Base-by-base conservation (phyloP, 2,797 vertebrate species). In the Microctenopoma lineatum region DNA sequence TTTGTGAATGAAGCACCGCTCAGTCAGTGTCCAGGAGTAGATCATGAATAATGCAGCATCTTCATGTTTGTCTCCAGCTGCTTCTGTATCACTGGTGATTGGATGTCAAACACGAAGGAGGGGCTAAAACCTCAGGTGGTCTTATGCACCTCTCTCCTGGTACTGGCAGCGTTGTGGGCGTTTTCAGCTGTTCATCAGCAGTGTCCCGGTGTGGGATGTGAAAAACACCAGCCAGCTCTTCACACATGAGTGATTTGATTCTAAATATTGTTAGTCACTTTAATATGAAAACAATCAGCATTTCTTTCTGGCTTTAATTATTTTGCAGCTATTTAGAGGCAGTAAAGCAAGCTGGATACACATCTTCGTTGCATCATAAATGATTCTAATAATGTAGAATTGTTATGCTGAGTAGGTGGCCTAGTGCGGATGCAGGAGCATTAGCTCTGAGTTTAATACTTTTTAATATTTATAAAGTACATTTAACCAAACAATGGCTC, bases 1-100 rank as follows among this genome's bases (percentile, higher is more conserved):
- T 91, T 87, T 91, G 86, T 92, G 89, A 91, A 92, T 90, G 88
- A 84, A 88, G 56, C 15, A 47, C 44, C 1, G n/a, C 67, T 70
- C 46, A 41, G 73, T 83, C 70, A 62, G 67, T 80, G 74, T 84
- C 75, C 79, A 70, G 84, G 68, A 84, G 73, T 81, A 44, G 25
- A 42, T 68, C 66, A 80, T 91, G 83, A 92, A 90, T 92, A 88
- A 92, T 90, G 79, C 78, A 90, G 21, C 52, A 9, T n/a, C 47
- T 63, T 77, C 47, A 18, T 70, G 48, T 73, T 61, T 75, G 73
- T 59, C 48, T 67, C 47, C 59, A 50, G 65, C 65, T 25, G 47
- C 15, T 10, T 71, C 56, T 70, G 73, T 72, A 53, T 68, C 57
- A 70, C 55, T 15, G 39, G 44, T 7, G 77, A 75, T 87, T 67